Evolutionary conservation across 2,113 vertebrate species (phyloP).

Genomic region (Galemys pyrenaicus): DNA sequence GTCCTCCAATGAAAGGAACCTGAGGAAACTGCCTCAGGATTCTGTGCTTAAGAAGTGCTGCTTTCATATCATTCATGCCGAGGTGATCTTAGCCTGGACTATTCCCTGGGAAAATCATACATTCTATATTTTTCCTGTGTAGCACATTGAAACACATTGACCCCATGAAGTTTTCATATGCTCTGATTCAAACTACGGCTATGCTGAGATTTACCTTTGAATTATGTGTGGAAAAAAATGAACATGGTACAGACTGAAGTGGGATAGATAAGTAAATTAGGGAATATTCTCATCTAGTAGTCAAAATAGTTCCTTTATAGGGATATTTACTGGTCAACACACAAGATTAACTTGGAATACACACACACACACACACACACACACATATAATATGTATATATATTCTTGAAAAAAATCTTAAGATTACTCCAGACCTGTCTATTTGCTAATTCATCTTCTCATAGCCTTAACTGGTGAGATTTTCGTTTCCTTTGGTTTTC

Average conservation of each 20-base stretch:
- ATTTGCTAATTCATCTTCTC: not conserved
- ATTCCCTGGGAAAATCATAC: not conserved
- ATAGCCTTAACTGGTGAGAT: not conserved
- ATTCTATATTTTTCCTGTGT: not conserved
- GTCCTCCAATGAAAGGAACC: conserved; percentile 45
- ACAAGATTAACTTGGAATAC: not conserved
- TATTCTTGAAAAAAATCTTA: conserved; percentile 6
- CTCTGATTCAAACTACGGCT: not conserved
- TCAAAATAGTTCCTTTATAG: conserved; percentile 12
- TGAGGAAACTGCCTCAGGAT: conserved; percentile 2
- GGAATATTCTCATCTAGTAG: not conserved
- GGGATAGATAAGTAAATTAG: no score
- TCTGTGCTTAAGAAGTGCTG: not conserved
- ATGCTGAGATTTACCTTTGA: conserved; percentile 24
- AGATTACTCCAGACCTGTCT: conserved; percentile 13
- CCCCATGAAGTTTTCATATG: not conserved
- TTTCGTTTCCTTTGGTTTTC: not conserved
- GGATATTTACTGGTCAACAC: not conserved
- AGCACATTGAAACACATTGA: not conserved
- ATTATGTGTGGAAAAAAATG: conserved; percentile 5
- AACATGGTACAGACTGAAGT: not conserved
- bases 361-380: no score
- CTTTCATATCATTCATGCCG: not conserved
- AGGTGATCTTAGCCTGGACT: conserved; percentile 17
- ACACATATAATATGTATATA: no score